A percentile compares a stretch with the other conserved stretches of the same genome.
Evolutionary conservation across 1,140 invertebrate species (phyloP).

Genomic region (Atta colombica): DNA sequence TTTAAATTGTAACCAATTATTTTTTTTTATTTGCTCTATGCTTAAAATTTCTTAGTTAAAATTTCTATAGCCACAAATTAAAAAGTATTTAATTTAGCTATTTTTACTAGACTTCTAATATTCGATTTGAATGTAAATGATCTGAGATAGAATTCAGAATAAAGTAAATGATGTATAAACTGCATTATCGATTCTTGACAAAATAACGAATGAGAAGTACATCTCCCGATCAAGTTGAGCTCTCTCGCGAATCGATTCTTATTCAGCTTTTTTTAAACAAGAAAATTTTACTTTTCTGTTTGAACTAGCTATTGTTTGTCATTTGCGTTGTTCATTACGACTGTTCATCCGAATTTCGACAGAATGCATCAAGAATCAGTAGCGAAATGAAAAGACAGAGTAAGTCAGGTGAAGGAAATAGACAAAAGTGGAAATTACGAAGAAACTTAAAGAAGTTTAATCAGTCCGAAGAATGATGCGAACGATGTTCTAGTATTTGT

Average conservation of each 20-base stretch:
- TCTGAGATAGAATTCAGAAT: slow-evolving; percentile 27
- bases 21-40: not conserved
- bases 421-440: slow-evolving; percentile 59
- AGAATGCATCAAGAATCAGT: not conserved
- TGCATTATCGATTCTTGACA: slow-evolving; percentile 25
- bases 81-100: slow-evolving; percentile 27
- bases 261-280: slow-evolving; percentile 18
- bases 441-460: slow-evolving; percentile 65
- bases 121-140: not conserved
- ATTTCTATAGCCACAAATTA: not conserved
- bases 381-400: slow-evolving; percentile 37
- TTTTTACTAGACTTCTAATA: not conserved
- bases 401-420: slow-evolving; percentile 35
- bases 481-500: not conserved
- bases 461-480: slow-evolving; percentile 66
- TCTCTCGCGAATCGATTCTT: slow-evolving; percentile 19
- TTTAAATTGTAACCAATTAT: not conserved
- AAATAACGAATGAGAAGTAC: slow-evolving; percentile 40
- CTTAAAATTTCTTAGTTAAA: slow-evolving; percentile 25
- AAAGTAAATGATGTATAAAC: slow-evolving; percentile 22
- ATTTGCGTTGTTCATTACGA: slow-evolving; percentile 44
- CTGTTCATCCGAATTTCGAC: slow-evolving; percentile 40
- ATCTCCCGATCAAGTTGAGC: slow-evolving; percentile 31
- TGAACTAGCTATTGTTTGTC: slow-evolving; percentile 36
- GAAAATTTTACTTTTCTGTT: slow-evolving; percentile 39